Base-by-base conservation (phyloP, 2,797 vertebrate genomes). In the Cirrhinus molitorella region DNA sequence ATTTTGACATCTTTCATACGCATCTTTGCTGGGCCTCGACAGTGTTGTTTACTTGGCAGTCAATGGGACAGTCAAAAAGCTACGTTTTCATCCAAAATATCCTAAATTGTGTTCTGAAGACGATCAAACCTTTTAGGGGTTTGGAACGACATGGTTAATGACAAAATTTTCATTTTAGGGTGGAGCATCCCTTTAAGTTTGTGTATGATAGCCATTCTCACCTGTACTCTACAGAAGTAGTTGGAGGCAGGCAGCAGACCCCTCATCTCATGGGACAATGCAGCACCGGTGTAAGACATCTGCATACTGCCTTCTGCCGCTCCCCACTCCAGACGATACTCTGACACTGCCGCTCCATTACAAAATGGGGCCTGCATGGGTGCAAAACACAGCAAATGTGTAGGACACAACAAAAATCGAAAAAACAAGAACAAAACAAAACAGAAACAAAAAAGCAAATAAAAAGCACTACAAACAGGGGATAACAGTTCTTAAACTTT, bases 141-240 rank as follows among this genome's bases (percentile, higher is more conserved):
- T n/a, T n/a, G n/a, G n/a, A n/a, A n/a, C n/a, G n/a, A n/a, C n/a
- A n/a, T n/a, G n/a, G n/a, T n/a, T n/a, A n/a, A n/a, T n/a, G n/a
- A n/a, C n/a, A n/a, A n/a, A n/a, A n/a, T n/a, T n/a, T n/a, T n/a
- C n/a, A n/a, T n/a, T n/a, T n/a, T n/a, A n/a, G n/a, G n/a, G n/a
- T n/a, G n/a, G n/a, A n/a, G n/a, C n/a, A n/a, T n/a, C n/a, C n/a
- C n/a, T n/a, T n/a, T n/a, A 72, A 45, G 2, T 19, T n/a, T 71
- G 4, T 37, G 55, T 28, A 37, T 23, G 45, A 47, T 10, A 12
- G 49, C 8, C n/a, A 40, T 51, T 17, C 93, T 93, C 86, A 95
- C 98, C 96, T 99, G 98, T 34, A 97, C 94, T 89, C 97, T 93
- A 92, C 97, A 98, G 85, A 97, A 99, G 92, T 99, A 99, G 89